Conservation (phyloP, 2,888 invertebrate species). For the Nymphalis urticae region DNA sequence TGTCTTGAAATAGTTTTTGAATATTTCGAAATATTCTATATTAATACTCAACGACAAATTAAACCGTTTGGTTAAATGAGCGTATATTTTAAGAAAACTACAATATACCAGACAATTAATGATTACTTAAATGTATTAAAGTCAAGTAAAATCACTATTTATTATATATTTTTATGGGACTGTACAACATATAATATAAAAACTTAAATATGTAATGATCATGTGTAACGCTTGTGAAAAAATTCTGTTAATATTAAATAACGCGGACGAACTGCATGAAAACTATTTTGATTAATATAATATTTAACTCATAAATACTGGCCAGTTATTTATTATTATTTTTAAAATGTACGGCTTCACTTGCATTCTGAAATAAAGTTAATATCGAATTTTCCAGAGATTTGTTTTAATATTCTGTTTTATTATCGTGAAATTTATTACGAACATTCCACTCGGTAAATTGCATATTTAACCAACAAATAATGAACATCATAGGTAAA, state of each 20-base stretch:
- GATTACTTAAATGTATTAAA: too few relatives aligned
- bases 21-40: too few relatives aligned
- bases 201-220: not conserved
- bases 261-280: not conserved
- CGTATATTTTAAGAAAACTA: too few relatives aligned
- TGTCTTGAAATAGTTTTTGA: too few relatives aligned
- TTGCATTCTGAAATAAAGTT: slow-evolving; percentile 38
- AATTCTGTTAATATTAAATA: slow-evolving; percentile 1
- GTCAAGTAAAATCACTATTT: too few relatives aligned
- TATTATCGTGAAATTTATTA: slow-evolving; percentile 36
- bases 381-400: slow-evolving; percentile 33
- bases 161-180: too few relatives aligned
- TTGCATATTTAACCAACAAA: slow-evolving; percentile 33
- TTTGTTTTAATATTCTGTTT: slow-evolving; percentile 38
- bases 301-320: slow-evolving; percentile 16
- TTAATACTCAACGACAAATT: too few relatives aligned
- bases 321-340: slow-evolving; percentile 13
- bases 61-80: too few relatives aligned
- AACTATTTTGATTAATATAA: slow-evolving; percentile 39
- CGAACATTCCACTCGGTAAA: slow-evolving; percentile 24
- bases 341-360: slow-evolving; percentile 44
- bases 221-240: not conserved
- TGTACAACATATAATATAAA: not conserved
- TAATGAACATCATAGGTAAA: slow-evolving; percentile 30
- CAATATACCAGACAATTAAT: too few relatives aligned